Percentiles rank a stretch among this genome's conserved stretches.
Conservation (phyloP, 2,113 vertebrate genomes). For the Scolopax mira region DNA sequence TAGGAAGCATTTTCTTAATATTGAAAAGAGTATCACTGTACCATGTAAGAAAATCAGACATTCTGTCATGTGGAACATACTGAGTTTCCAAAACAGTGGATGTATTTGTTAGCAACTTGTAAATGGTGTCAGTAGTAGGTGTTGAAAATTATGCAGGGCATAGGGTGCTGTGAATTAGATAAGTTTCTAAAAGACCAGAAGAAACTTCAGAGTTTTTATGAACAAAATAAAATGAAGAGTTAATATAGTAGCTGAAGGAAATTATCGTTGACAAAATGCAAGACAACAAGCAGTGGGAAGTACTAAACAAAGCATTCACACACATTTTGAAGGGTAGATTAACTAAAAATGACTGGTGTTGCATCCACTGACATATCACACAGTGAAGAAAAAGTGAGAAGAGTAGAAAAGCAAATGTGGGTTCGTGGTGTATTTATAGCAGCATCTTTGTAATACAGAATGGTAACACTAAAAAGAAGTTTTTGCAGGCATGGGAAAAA, state of each 20-base stretch:
- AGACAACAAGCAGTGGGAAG: neutral
- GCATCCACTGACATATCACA: neutral
- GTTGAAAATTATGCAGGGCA: neutral
- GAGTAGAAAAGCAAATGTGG: neutral
- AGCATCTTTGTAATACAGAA: neutral
- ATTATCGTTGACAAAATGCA: neutral
- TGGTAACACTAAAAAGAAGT: neutral
- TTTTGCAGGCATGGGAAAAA: neutral
- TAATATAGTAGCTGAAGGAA: neutral
- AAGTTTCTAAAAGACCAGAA: neutral
- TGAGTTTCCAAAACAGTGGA: neutral
- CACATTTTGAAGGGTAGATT: neutral
- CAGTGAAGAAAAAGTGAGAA: neutral
- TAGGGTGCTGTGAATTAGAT: neutral
- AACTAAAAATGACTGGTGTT: neutral
- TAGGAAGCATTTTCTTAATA: neutral
- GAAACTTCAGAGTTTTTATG: neutral
- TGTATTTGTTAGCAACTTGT: neutral
- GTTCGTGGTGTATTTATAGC: neutral
- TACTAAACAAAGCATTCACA: neutral
- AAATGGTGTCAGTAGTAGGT: neutral
- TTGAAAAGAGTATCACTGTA: neutral
- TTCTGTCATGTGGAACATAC: neutral
- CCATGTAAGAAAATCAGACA: neutral
- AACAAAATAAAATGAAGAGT: neutral